Base-by-base conservation (phyloP, 2,797 vertebrate species). In the Alfaro cultratus region DNA sequence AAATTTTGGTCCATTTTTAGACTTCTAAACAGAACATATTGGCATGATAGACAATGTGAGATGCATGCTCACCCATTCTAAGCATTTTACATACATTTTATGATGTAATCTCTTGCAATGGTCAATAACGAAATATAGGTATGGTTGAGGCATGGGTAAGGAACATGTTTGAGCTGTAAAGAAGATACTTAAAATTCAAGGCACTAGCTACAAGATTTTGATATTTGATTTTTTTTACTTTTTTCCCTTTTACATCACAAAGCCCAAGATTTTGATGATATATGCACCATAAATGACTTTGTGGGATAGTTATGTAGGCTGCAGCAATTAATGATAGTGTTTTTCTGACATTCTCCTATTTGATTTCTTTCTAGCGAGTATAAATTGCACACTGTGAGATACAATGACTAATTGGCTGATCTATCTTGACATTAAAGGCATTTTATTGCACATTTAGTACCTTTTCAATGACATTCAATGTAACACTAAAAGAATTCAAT, bases 361-460 rank as follows among this genome's bases (percentile, higher is more conserved):
- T 89, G 87, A 93, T 90, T 92, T 92, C 85, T 88, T 88, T 91
- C 82, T 64, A 47, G 87, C 81, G 83, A 84, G 87, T 91, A 75
- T 92, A 82, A 94, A 90, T 79, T 62, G 83, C 84, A 82, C 11
- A 26, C 90, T 87, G 88, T 79, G 84, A 88, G 84, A 87, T 79
- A 92, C 87, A 91, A 93, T 86, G 78, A 87, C 84, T 92, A 92
- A 94, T 93, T 92, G 91, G 82, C 83, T 88, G 86, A 91, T 91
- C 86, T 84, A 83, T 89, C 84, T 90, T 45, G 13, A 86, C 91
- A 89, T 93, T 90, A 89, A 89, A 91, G 84, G 83, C 89, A 87
- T 92, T 92, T 92, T 86, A 90, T 76, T 78, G 85, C 84, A 91
- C 85, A 87, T 84, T 93, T 87, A 87, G 87, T 82, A 79, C 91